Percentiles rank a stretch among this genome's conserved stretches.
Evolutionary conservation across 2,113 vertebrate genomes (phyloP).

Genomic region (Blennius ocellaris): DNA sequence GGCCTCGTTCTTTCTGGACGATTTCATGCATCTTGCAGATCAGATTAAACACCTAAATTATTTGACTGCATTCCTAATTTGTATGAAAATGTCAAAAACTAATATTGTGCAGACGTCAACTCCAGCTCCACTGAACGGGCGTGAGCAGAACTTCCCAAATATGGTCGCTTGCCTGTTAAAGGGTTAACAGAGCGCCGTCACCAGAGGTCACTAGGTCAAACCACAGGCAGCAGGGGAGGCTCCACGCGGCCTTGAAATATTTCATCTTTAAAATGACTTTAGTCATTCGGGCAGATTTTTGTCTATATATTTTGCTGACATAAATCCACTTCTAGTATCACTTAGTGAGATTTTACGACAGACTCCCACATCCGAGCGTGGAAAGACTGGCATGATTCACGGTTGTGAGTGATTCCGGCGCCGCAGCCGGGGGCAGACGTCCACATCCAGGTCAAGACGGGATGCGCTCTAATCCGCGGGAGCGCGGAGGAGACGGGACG

Average conservation of each 20-base stretch:
- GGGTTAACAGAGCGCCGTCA: background rate
- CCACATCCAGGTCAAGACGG: constrained; percentile 72
- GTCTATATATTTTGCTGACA: background rate
- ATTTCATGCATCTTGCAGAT: background rate
- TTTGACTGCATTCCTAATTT: background rate
- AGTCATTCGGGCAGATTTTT: background rate
- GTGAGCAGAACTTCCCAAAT: too few relatives aligned
- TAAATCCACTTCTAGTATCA: background rate
- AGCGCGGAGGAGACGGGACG: constrained; percentile 43
- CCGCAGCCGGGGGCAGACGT: constrained; percentile 44
- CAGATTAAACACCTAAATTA: background rate
- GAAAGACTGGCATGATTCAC: background rate
- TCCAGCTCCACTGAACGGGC: too few relatives aligned
- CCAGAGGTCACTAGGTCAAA: background rate
- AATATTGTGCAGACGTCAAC: too few relatives aligned
- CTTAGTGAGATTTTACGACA: background rate
- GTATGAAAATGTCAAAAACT: background rate
- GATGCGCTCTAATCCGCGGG: constrained; percentile 63
- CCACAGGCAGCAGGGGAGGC: background rate
- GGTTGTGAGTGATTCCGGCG: constrained; percentile 20
- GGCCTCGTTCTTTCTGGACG: background rate
- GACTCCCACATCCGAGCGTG: too few relatives aligned
- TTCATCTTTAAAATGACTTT: background rate
- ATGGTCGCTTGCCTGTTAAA: too few relatives aligned
- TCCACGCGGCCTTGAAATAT: constrained; percentile 9